A percentile compares a stretch with the other conserved stretches of the same genome.
phyloP scores from a whole-genome alignment of 1,140 invertebrate genomes.

The Cepaea nemoralis region DNA sequence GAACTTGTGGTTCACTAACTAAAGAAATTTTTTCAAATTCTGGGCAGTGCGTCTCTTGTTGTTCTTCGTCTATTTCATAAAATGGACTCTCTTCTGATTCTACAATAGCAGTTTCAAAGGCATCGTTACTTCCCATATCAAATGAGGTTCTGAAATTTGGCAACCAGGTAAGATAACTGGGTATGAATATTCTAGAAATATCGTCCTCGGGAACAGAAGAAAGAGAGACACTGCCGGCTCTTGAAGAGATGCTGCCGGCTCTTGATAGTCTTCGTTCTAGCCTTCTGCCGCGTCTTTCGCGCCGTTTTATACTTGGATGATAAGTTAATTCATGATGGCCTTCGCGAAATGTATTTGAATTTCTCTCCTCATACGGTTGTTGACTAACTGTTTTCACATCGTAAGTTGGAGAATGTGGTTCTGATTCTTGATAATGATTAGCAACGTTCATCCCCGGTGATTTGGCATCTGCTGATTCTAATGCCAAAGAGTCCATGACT shows the following conservation, averaged over 20 bases:
- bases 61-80: neutral
- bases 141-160: neutral
- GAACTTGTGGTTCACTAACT: neutral
- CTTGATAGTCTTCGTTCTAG: neutral
- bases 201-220: slow-evolving; percentile 23
- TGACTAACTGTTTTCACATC: neutral
- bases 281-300: neutral
- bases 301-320: neutral
- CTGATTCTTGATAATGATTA: neutral
- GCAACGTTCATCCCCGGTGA: neutral
- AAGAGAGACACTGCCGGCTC: no score
- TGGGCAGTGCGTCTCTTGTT: neutral
- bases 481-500: neutral
- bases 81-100: neutral
- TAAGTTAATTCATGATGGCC: neutral
- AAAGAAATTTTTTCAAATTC: neutral
- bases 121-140: neutral
- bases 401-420: neutral
- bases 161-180: slow-evolving; percentile 17
- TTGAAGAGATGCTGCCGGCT: no score
- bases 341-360: neutral
- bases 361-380: neutral
- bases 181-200: slow-evolving; percentile 20
- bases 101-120: neutral
- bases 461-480: neutral